Percentiles rank a stretch among this genome's conserved stretches.
Conservation (phyloP, 1,140 invertebrate species). For the Araneus ventricosus region DNA sequence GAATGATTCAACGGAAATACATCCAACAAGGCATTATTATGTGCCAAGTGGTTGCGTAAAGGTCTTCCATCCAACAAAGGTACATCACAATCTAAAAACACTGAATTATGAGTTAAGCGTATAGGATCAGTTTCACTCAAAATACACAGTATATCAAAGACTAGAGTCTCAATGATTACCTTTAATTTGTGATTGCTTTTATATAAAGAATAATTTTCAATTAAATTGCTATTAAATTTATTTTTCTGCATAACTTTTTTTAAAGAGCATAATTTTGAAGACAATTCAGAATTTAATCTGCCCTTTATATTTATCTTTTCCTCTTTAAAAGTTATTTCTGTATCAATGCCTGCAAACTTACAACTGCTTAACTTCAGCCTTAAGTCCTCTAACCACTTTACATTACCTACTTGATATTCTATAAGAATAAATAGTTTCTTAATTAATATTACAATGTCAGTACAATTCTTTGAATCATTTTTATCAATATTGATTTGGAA, state of each 20-base stretch:
- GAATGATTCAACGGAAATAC: background rate
- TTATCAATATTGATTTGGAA: background rate
- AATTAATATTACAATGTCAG: background rate
- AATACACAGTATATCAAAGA: slow-evolving; percentile 52
- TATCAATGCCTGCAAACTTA: background rate
- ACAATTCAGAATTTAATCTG: background rate
- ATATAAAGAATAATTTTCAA: background rate
- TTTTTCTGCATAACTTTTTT: background rate
- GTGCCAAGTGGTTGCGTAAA: slow-evolving; percentile 44
- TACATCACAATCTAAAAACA: background rate
- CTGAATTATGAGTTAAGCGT: background rate
- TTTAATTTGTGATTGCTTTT: slow-evolving; percentile 36
- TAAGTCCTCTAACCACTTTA: background rate
- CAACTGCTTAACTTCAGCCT: background rate
- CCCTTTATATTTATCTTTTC: background rate
- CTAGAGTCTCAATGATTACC: slow-evolving; percentile 52
- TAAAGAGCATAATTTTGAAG: background rate
- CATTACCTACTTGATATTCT: background rate
- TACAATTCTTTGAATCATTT: background rate
- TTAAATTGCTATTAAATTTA: background rate
- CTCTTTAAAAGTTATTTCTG: background rate
- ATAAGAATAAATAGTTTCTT: background rate
- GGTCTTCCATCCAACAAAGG: background rate
- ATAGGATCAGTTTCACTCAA: background rate
- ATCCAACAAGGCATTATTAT: slow-evolving; percentile 35